Percentiles rank a stretch among this genome's conserved stretches.
Evolutionary conservation across 2,113 vertebrate genomes (phyloP).

Genomic region (Eptesicus fuscus): DNA sequence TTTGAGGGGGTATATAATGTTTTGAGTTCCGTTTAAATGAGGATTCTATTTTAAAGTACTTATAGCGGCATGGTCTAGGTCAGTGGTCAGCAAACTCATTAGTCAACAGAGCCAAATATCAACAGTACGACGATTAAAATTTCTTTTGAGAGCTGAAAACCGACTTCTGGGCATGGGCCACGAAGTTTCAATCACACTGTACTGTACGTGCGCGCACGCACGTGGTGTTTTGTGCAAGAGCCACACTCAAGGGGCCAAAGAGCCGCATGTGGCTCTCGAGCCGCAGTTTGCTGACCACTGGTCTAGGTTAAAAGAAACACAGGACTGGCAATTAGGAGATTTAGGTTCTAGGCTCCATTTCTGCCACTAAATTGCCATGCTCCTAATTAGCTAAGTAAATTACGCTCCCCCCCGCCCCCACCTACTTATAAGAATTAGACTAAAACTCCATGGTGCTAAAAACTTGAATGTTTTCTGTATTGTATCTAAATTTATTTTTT

Average conservation of each 20-base stretch:
- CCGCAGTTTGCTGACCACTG: no score
- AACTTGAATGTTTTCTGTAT: conserved; percentile 42
- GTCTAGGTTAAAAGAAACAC: not conserved
- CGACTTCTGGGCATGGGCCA: no score
- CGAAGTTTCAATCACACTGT: no score
- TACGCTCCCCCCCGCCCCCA: not conserved
- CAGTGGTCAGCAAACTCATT: no score
- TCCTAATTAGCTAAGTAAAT: not conserved
- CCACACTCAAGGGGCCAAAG: no score
- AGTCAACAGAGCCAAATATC: no score
- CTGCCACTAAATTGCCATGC: not conserved
- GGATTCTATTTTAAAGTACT: not conserved
- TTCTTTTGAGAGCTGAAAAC: no score
- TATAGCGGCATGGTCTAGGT: not conserved
- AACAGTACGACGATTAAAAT: no score
- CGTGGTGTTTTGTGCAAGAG: no score
- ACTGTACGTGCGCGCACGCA: no score
- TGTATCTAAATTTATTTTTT: conserved; percentile 20
- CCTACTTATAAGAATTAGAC: not conserved
- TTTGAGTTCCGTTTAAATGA: conserved; percentile 1
- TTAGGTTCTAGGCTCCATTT: not conserved
- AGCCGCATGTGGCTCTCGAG: no score
- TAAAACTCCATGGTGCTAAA: conserved; percentile 30
- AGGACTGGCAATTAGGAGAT: not conserved
- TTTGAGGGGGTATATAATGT: not conserved